Conservation (phyloP, 1,140 invertebrate genomes). For the Temnothorax nylanderi region DNA sequence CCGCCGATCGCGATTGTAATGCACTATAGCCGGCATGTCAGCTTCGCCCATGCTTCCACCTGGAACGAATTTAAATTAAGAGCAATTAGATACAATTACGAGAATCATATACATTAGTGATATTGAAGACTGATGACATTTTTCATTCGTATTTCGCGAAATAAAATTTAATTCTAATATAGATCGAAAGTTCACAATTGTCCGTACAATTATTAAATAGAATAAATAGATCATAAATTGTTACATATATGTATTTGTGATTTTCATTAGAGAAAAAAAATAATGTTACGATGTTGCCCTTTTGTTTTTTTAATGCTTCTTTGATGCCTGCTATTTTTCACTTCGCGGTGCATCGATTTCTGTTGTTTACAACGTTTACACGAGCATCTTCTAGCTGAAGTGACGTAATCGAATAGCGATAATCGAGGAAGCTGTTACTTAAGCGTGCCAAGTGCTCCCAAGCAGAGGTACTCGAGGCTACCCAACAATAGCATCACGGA, state of each 20-base stretch:
- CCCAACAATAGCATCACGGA: constrained; percentile 41
- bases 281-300: background rate
- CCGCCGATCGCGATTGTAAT: constrained; percentile 89
- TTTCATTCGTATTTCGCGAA: background rate
- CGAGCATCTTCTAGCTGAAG: background rate
- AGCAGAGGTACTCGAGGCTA: constrained; percentile 34
- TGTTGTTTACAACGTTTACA: constrained; percentile 46
- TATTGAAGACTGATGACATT: background rate
- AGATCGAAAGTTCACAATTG: background rate
- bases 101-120: background rate
- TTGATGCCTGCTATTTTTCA: constrained; percentile 10
- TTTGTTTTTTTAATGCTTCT: background rate
- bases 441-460: constrained; percentile 36
- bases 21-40: constrained; percentile 85
- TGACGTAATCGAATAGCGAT: constrained; percentile 46
- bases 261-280: background rate
- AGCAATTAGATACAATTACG: background rate
- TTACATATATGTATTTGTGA: background rate
- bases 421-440: constrained; percentile 55
- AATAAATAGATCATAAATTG: background rate
- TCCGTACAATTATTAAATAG: background rate
- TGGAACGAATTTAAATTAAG: constrained; percentile 47
- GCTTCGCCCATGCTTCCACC: constrained; percentile 85
- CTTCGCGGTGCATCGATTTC: constrained; percentile 17
- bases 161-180: background rate